Conservation (phyloP, 2,797 vertebrate species). For the Catharus ustulatus region DNA sequence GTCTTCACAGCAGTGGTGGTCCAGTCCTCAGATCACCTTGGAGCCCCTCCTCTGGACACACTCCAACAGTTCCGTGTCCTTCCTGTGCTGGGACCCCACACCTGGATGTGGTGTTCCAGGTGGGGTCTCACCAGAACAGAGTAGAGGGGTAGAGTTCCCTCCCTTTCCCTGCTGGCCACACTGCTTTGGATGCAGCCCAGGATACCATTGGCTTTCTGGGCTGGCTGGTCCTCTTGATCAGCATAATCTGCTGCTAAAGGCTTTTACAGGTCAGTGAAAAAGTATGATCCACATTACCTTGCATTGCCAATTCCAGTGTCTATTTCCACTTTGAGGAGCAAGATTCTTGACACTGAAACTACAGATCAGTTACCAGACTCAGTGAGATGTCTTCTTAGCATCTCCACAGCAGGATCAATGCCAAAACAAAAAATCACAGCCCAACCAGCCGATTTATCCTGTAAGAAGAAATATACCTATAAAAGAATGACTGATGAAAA, state of each 20-base stretch:
- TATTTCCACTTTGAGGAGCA: not conserved
- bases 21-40: not conserved
- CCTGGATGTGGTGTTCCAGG: not conserved
- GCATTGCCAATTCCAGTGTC: not conserved
- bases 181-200: not conserved
- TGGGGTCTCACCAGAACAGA: not conserved
- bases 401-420: not conserved
- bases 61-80: rapidly evolving
- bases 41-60: too few relatives aligned
- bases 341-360: not conserved
- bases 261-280: not conserved
- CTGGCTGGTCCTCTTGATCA: not conserved
- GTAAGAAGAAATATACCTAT: not conserved
- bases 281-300: not conserved
- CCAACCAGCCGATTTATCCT: not conserved
- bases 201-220: not conserved
- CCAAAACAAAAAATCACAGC: not conserved
- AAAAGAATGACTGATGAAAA: not conserved
- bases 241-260: not conserved
- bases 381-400: not conserved
- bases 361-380: not conserved
- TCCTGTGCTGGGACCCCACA: not conserved
- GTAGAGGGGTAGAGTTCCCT: not conserved
- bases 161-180: rapidly evolving
- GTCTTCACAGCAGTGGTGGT: not conserved